phyloP scores from a whole-genome alignment of 2,888 invertebrate species.

The Apamea crenata region DNA sequence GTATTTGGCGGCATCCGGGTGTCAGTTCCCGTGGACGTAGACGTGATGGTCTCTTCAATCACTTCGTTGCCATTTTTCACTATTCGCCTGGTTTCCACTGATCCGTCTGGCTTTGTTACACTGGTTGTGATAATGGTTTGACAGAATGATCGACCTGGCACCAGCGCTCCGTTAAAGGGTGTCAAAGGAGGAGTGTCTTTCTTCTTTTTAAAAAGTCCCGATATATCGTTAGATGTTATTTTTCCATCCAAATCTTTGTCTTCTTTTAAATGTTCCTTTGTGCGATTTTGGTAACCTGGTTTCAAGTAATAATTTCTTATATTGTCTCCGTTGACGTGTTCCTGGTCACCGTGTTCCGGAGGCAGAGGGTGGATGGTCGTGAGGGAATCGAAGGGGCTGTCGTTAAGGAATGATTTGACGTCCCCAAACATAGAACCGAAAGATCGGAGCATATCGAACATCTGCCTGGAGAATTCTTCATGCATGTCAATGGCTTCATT shows the following conservation, averaged over 20 bases:
- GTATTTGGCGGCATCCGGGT: constrained; percentile 63
- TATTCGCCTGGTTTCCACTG: constrained; percentile 83
- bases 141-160: constrained; percentile 83
- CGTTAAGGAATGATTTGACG: constrained; percentile 78
- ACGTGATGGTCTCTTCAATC: constrained; percentile 82
- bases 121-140: constrained; percentile 87
- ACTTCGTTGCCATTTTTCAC: constrained; percentile 85
- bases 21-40: constrained; percentile 69
- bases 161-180: constrained; percentile 78
- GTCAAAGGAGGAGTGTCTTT: constrained; percentile 67
- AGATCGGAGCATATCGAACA: constrained; percentile 83
- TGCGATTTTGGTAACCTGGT: constrained; percentile 81
- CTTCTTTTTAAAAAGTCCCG: constrained; percentile 82
- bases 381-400: constrained; percentile 72
- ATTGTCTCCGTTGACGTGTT: constrained; percentile 75
- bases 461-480: constrained; percentile 80
- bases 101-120: constrained; percentile 84
- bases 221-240: constrained; percentile 85
- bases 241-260: constrained; percentile 86
- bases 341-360: constrained; percentile 65
- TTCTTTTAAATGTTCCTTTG: constrained; percentile 73
- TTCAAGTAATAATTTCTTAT: constrained; percentile 86
- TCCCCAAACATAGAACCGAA: constrained; percentile 84
- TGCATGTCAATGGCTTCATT: constrained; percentile 77
- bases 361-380: constrained; percentile 62